These are phyloP conservation scores for Crossocerus cetratus DNA, from an alignment of 2,888 invertebrate species.

Conservation along the genomic window DNA sequence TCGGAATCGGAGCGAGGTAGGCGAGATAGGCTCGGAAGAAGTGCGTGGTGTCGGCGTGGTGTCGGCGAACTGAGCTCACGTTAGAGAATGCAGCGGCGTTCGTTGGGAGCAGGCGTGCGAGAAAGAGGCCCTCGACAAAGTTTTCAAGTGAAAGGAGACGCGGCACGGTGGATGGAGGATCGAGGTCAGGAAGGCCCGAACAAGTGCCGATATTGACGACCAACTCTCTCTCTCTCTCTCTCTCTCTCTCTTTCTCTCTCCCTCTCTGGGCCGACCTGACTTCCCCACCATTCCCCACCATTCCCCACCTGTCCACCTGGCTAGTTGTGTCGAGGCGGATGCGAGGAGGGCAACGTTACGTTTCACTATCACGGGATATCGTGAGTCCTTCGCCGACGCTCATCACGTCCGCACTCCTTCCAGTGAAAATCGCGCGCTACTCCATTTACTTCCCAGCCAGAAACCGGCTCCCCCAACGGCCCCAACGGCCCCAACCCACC, in stretches of 20 bases:
- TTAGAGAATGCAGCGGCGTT: constrained; percentile 35
- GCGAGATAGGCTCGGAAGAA: too few species aligned
- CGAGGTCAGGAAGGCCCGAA: constrained; percentile 65
- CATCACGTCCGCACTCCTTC: neutral
- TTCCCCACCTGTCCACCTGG: constrained; percentile 4
- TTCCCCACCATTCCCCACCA: neutral
- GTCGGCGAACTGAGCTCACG: constrained; percentile 34
- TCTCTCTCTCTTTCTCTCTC: constrained; percentile 12
- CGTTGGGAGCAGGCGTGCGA: constrained; percentile 36
- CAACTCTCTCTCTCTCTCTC: constrained; percentile 49
- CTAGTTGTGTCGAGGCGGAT: neutral
- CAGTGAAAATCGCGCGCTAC: too few species aligned
- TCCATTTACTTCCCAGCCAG: too few species aligned
- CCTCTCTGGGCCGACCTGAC: neutral
- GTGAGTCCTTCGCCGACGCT: neutral
- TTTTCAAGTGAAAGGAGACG: constrained; percentile 75
- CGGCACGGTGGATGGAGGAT: constrained; percentile 70
- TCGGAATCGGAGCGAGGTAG: constrained; percentile 16
- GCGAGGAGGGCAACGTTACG: neutral
- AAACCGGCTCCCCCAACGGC: too few species aligned
- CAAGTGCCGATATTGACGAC: constrained; percentile 41
- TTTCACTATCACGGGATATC: neutral
- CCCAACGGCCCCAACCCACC: too few species aligned
- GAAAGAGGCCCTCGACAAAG: constrained; percentile 68
- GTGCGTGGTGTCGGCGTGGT: constrained; percentile 22